These are phyloP conservation scores for Trichogramma pretiosum DNA, from an alignment of 1,140 invertebrate genomes.

Conservation along the genomic window DNA sequence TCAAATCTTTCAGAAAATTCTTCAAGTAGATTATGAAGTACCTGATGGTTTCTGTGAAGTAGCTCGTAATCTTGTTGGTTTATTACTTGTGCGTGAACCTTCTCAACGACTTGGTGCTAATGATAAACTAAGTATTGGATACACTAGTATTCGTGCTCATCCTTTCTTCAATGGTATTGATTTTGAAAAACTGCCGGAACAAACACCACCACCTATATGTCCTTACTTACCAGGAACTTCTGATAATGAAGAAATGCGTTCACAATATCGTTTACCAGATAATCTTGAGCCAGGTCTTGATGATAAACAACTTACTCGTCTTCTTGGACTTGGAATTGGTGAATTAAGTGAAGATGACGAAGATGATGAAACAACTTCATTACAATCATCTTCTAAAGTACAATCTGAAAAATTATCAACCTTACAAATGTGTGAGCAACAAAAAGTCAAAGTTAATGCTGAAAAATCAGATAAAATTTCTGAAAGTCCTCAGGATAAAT, in stretches of 20 bases:
- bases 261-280: slow-evolving; percentile 59
- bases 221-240: slow-evolving; percentile 74
- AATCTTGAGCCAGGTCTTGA: slow-evolving; percentile 78
- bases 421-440: not conserved
- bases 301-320: slow-evolving; percentile 65
- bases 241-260: slow-evolving; percentile 59
- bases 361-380: slow-evolving; percentile 13
- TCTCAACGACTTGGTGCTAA: slow-evolving; percentile 72
- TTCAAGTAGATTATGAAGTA: slow-evolving; percentile 84
- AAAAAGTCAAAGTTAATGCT: not conserved
- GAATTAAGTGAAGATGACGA: slow-evolving; percentile 33
- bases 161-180: slow-evolving; percentile 76
- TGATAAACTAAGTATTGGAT: slow-evolving; percentile 61
- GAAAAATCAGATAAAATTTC: slow-evolving; percentile 16
- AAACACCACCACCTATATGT: slow-evolving; percentile 74
- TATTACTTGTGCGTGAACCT: slow-evolving; percentile 77
- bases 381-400: not conserved
- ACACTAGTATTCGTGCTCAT: slow-evolving; percentile 76
- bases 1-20: slow-evolving; percentile 93
- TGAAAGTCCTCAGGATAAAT: slow-evolving; percentile 32
- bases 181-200: slow-evolving; percentile 70
- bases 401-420: not conserved
- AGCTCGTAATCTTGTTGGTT: slow-evolving; percentile 80
- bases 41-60: slow-evolving; percentile 79
- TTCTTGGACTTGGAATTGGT: slow-evolving; percentile 62